Evolutionary conservation across 2,888 invertebrate species (phyloP).

Genomic region (Iselma pallidipennis): DNA sequence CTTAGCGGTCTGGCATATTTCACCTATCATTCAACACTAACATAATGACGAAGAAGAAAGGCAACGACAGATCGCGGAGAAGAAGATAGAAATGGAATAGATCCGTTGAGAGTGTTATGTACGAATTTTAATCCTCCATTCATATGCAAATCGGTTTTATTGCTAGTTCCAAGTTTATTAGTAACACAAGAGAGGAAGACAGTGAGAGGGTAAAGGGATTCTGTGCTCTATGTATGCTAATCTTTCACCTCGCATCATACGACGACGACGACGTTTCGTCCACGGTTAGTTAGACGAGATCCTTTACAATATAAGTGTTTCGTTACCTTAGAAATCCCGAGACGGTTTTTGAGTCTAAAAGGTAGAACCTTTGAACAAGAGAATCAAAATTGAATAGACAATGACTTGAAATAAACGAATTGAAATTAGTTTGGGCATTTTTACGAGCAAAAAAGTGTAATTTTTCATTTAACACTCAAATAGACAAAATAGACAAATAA

Average conservation of each 20-base stretch:
- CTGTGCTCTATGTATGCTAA: slow-evolving; percentile 46
- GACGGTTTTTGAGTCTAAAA: neutral
- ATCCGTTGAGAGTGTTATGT: slow-evolving; percentile 40
- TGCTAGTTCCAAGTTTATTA: slow-evolving; percentile 55
- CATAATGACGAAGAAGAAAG: neutral
- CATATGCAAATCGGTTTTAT: slow-evolving; percentile 56
- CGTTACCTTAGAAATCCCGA: slow-evolving; percentile 30
- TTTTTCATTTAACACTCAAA: neutral
- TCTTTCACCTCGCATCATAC: slow-evolving; percentile 38
- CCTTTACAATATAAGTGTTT: slow-evolving; percentile 29
- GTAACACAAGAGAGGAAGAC: slow-evolving; percentile 27
- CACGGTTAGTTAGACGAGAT: slow-evolving; percentile 37
- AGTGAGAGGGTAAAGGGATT: slow-evolving; percentile 18
- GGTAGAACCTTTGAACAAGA: neutral
- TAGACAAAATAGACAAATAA: slow-evolving; percentile 33
- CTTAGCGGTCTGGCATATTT: neutral
- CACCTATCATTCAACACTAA: slow-evolving; percentile 37
- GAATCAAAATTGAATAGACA: neutral
- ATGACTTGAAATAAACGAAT: neutral
- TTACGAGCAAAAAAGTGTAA: neutral
- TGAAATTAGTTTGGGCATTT: neutral
- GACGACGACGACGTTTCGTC: slow-evolving; percentile 23
- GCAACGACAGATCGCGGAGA: neutral
- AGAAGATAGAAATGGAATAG: slow-evolving; percentile 4
- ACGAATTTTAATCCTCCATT: slow-evolving; percentile 55